A percentile compares a stretch with the other conserved stretches of the same genome.
These are phyloP conservation scores for Maniola jurtina DNA, from an alignment of 1,140 invertebrate genomes.

Conservation along the genomic window DNA sequence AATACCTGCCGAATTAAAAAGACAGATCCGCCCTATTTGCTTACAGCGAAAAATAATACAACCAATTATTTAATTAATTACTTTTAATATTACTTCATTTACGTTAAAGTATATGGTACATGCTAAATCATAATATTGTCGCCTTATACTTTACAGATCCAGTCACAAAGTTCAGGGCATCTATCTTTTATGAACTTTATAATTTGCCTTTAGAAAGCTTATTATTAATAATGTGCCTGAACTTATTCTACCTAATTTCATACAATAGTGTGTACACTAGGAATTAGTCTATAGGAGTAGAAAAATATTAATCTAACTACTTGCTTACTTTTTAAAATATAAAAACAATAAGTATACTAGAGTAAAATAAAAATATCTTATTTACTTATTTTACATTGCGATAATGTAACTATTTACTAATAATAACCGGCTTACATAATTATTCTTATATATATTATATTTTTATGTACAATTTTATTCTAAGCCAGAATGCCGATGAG, in stretches of 20 bases:
- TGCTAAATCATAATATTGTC: too few species aligned
- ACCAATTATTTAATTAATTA: too few species aligned
- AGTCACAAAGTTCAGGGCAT: too few species aligned
- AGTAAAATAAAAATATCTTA: constrained; percentile 6
- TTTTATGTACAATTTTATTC: neutral
- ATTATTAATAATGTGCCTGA: neutral
- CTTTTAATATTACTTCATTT: too few species aligned
- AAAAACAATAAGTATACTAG: neutral
- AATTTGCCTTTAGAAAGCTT: neutral
- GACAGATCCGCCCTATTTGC: too few species aligned
- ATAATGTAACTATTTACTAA: neutral
- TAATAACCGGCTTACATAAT: neutral
- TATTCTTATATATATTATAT: neutral
- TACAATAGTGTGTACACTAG: constrained; percentile 2
- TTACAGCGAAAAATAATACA: too few species aligned
- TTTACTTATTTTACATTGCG: neutral
- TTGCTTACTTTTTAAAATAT: neutral
- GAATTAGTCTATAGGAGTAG: constrained; percentile 5
- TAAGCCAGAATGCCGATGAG: neutral
- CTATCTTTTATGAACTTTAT: neutral
- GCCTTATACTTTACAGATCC: too few species aligned
- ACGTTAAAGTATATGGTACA: too few species aligned
- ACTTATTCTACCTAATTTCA: neutral
- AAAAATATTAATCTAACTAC: constrained; percentile 19
- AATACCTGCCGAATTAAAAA: too few species aligned